Conservation (phyloP, 2,797 vertebrate genomes). For the Characodon lateralis region DNA sequence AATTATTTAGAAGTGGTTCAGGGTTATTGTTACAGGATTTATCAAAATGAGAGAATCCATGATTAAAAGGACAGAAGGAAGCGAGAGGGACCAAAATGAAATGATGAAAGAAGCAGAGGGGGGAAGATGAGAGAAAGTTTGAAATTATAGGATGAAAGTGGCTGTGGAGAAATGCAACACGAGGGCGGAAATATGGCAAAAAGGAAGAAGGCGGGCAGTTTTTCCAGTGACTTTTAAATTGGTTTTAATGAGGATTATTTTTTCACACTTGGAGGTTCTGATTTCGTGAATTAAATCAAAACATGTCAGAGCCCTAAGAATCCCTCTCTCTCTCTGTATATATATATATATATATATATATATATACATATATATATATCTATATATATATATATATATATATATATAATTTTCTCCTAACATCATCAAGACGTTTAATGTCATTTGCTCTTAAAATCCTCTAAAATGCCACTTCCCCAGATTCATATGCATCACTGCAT, state of each 20-base stretch:
- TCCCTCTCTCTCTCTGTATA: background rate
- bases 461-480: too few relatives aligned
- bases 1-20: constrained; percentile 29
- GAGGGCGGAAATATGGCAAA: constrained; percentile 3
- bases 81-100: background rate
- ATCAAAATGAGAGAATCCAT: constrained; percentile 45
- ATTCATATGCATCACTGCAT: too few relatives aligned
- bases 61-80: constrained; percentile 25
- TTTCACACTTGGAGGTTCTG: constrained; percentile 40
- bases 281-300: constrained; percentile 37
- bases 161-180: constrained; percentile 22
- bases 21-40: constrained; percentile 12
- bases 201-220: constrained; percentile 21
- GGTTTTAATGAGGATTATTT: constrained; percentile 69
- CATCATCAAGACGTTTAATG: too few relatives aligned
- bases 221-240: constrained; percentile 47
- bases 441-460: too few relatives aligned
- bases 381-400: too few relatives aligned
- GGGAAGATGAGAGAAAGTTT: constrained; percentile 35
- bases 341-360: too few relatives aligned
- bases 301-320: constrained; percentile 10
- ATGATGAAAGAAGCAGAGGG: constrained; percentile 40
- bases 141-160: constrained; percentile 30
- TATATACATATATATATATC: too few relatives aligned
- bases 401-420: too few relatives aligned